Evolutionary conservation across 2,797 vertebrate species (phyloP).

Genomic region (Enteromius afrohamiltoni): DNA sequence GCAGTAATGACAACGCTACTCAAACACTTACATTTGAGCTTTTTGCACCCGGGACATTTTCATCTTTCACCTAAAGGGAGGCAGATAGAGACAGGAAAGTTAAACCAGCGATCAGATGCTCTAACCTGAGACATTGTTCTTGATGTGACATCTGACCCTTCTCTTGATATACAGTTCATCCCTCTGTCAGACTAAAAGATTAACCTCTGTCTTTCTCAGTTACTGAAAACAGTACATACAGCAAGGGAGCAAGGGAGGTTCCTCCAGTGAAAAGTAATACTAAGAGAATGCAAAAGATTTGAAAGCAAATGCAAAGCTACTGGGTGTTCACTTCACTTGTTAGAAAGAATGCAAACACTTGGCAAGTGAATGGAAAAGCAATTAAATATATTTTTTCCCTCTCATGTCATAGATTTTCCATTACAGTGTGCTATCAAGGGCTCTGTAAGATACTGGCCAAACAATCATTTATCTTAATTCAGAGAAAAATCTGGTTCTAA

Average conservation of each 20-base stretch:
- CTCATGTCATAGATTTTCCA: background rate
- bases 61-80: slow-evolving; percentile 90
- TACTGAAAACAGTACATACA: background rate
- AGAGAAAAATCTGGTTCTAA: background rate
- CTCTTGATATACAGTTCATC: background rate
- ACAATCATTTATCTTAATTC: background rate
- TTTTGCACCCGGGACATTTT: slow-evolving; percentile 82
- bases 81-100: slow-evolving; percentile 54
- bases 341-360: background rate
- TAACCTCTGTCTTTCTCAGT: background rate
- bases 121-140: background rate
- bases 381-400: background rate
- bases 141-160: background rate
- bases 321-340: background rate
- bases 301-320: background rate
- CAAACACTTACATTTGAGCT: slow-evolving; percentile 86
- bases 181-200: background rate
- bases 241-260: background rate
- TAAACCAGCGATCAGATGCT: slow-evolving; percentile 19
- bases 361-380: background rate
- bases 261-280: background rate
- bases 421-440: background rate
- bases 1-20: background rate
- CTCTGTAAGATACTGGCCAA: background rate
- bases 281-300: background rate